Evolutionary conservation across 2,888 invertebrate genomes (phyloP), one percentile per base, ranked within the genome.

Genomic region (Biston betularia): DNA sequence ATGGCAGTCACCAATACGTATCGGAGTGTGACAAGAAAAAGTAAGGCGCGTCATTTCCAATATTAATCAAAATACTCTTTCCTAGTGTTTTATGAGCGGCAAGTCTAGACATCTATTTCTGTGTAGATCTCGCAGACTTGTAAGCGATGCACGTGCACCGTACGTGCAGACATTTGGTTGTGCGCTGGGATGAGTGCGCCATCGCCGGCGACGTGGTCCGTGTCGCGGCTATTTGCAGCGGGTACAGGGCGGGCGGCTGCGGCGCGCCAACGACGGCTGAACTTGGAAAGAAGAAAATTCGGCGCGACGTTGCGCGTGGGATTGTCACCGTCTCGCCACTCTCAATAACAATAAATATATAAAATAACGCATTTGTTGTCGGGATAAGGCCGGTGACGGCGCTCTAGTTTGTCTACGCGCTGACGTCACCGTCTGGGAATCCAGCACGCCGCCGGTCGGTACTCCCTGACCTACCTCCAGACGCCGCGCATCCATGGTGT

Each of bases 401-500:
- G 92, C 85, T 90, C 90, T 91, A 90, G 92, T 92, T 91, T 92
- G 92, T 92, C 90, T 92, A 89, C 89, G 79, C 80, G 78, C 79
- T 89, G 88, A 90, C 93, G 93, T 92, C 92, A 92, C 77, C 68
- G 92, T 93, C 93, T 93, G 92, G 90, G 93, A 92, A 93, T 93
- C 89, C 86, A 89, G 84, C 83, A 84, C 83, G 86, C 82, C 80
- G 83, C 76, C 77, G 79, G 73, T 68, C 79, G 84, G 77, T 82
- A 78, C 87, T 89, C 89, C 91, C 92, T 91, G 93, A 92, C 92
- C 93, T 92, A 92, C 92, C 90, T 87, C 86, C 88, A 91, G 89
- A 82, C 78, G 74, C 78, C 75, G 79, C 81, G 77, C 74, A 79
- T 78, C 78, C 76, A 70, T 69, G 68, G 58, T 74, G 73, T 76